Percentiles rank a stretch among this genome's conserved stretches.
Conservation (phyloP, 2,888 invertebrate genomes). For the Mythimna impura region DNA sequence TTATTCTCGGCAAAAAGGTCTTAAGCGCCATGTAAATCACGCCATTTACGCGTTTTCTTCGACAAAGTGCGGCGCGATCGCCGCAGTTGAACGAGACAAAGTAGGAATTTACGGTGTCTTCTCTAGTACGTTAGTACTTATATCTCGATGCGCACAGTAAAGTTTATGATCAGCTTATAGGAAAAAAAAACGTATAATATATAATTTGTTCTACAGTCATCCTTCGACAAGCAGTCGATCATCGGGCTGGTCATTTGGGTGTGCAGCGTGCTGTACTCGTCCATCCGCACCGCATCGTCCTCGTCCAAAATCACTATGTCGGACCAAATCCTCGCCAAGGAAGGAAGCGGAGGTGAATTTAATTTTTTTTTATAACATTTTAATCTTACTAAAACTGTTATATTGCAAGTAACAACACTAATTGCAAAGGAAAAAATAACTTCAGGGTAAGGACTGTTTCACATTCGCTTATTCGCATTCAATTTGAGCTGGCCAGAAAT, state of each 20-base stretch:
- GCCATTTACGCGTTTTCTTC: no score
- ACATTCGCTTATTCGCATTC: constrained; percentile 33
- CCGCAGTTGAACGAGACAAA: no score
- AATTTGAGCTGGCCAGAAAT: constrained; percentile 22
- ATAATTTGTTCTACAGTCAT: constrained; percentile 75
- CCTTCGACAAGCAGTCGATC: constrained; percentile 97
- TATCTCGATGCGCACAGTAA: not conserved
- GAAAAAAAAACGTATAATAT: not conserved
- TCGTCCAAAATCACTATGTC: constrained; percentile 97
- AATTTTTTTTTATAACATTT: constrained; percentile 40
- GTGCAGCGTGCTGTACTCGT: constrained; percentile 98
- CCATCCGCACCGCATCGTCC: constrained; percentile 97
- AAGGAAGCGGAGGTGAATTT: constrained; percentile 92
- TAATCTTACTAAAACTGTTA: constrained; percentile 18
- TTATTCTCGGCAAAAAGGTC: no score
- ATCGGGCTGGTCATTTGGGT: constrained; percentile 98
- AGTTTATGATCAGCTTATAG: not conserved
- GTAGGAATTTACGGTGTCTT: no score
- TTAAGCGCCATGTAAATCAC: no score
- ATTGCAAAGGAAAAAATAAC: constrained; percentile 24
- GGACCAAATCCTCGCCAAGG: constrained; percentile 94
- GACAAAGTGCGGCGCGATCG: no score
- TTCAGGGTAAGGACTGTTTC: constrained; percentile 36
- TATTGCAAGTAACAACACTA: constrained; percentile 20
- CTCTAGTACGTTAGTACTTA: no score